These are phyloP conservation scores for Ophiodon elongatus DNA, from an alignment of 2,113 vertebrate species.

Conservation along the genomic window DNA sequence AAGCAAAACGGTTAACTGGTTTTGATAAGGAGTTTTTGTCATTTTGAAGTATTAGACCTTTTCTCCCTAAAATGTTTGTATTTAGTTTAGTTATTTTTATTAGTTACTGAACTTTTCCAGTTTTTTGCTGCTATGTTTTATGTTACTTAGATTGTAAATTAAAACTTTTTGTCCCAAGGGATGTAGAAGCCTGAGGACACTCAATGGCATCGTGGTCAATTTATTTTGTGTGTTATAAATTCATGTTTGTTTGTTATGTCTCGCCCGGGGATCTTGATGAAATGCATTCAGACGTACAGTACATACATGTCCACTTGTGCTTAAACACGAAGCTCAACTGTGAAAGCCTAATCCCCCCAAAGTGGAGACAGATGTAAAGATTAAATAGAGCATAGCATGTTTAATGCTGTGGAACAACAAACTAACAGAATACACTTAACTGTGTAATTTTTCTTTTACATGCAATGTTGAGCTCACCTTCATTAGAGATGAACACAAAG, in stretches of 20 bases:
- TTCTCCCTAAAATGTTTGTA: neutral
- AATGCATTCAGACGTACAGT: neutral
- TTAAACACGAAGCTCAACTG: constrained; percentile 5
- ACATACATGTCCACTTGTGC: constrained; percentile 1
- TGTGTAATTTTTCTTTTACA: constrained; percentile 60
- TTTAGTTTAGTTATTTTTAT: neutral
- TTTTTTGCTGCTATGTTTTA: neutral
- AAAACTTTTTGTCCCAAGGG: neutral
- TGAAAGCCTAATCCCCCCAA: constrained; percentile 30
- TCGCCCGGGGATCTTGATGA: neutral
- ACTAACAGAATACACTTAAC: constrained; percentile 55
- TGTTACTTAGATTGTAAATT: neutral
- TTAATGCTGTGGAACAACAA: constrained; percentile 61
- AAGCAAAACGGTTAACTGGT: neutral
- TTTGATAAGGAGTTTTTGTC: neutral
- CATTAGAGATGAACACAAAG: neutral
- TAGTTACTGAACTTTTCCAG: neutral
- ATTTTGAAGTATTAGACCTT: neutral
- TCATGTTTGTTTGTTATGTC: neutral
- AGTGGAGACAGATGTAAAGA: constrained; percentile 72
- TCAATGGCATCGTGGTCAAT: neutral
- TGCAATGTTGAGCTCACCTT: constrained; percentile 49
- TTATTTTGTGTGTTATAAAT: neutral
- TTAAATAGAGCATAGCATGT: constrained; percentile 67
- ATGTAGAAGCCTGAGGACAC: neutral